phyloP scores from a whole-genome alignment of 2,113 vertebrate species.

The Boulengerochromis microlepis region DNA sequence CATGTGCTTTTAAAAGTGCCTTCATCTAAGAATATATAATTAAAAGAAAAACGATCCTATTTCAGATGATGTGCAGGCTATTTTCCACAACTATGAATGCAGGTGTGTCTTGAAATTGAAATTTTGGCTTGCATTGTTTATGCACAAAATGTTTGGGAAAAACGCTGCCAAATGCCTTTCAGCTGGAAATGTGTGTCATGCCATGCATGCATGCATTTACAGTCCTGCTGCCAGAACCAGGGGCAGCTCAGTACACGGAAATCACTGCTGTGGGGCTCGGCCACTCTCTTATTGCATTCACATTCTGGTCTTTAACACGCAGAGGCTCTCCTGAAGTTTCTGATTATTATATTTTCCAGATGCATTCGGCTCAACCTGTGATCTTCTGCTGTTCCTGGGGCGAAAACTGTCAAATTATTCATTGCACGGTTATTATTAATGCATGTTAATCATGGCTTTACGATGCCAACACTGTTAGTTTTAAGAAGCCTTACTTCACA shows the following conservation, averaged over 20 bases:
- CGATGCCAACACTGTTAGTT: not conserved
- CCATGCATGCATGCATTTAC: not conserved
- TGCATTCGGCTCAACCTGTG: not conserved
- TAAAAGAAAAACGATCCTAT: not conserved
- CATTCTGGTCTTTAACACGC: not conserved
- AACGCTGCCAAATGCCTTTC: not conserved
- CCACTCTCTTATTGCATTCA: not conserved
- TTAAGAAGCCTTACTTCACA: not conserved
- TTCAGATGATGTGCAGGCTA: not conserved
- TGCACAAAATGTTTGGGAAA: not conserved
- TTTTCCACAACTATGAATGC: not conserved
- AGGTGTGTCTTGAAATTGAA: not conserved
- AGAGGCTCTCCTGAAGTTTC: not conserved
- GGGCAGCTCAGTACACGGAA: not conserved
- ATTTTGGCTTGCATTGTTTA: not conserved
- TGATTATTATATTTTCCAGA: conserved; percentile 15
- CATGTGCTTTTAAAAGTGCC: not conserved
- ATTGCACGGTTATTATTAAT: conserved; percentile 16
- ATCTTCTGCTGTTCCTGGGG: not conserved
- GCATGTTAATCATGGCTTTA: conserved; percentile 5
- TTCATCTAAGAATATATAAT: not conserved
- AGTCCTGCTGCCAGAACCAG: not conserved
- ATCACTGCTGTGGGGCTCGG: not conserved
- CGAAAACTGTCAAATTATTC: conserved; percentile 30
- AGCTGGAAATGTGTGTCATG: not conserved